A percentile compares a stretch with the other conserved stretches of the same genome.
Conservation (phyloP, 2,113 vertebrate species). For the Chelonoidis abingdonii region DNA sequence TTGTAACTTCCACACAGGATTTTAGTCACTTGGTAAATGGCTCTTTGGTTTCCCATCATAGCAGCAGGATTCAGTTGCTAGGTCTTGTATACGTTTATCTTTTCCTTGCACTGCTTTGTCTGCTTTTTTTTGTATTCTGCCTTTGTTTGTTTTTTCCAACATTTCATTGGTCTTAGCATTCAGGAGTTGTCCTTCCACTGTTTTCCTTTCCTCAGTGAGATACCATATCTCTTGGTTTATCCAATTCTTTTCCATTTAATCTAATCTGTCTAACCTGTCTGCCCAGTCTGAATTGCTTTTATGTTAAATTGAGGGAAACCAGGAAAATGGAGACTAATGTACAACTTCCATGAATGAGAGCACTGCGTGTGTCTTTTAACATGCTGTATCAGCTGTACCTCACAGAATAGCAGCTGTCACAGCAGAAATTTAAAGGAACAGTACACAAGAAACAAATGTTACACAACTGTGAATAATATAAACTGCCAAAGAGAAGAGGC, state of each 20-base stretch:
- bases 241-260: background rate
- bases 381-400: background rate
- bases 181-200: background rate
- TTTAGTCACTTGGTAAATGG: background rate
- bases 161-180: background rate
- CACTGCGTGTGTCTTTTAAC: background rate
- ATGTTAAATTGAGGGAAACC: background rate
- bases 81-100: background rate
- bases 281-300: background rate
- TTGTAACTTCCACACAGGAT: background rate
- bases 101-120: background rate
- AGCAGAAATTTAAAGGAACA: background rate
- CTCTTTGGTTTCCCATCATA: background rate
- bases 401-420: background rate
- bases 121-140: background rate
- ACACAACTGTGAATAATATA: background rate
- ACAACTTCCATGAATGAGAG: background rate
- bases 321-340: background rate
- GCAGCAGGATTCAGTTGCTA: background rate
- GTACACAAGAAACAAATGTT: background rate
- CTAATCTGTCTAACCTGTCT: background rate
- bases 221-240: background rate
- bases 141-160: background rate
- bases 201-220: background rate
- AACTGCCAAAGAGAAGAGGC: background rate